Evolutionary conservation across 2,888 invertebrate species (phyloP).

Genomic region (Patella caerulea): DNA sequence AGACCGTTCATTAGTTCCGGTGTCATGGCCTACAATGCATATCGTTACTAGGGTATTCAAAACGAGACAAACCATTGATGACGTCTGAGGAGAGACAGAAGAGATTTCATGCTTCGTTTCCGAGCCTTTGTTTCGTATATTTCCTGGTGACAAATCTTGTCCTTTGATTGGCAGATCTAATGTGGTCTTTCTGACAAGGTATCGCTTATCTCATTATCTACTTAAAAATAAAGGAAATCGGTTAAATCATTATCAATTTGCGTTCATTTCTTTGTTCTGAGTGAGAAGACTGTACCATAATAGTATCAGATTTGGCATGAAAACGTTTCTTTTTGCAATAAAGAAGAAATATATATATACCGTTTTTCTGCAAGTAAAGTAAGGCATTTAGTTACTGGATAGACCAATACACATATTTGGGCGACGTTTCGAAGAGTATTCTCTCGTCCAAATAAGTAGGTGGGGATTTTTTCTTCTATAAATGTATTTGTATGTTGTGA

Average conservation of each 20-base stretch:
- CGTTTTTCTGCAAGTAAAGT: no score
- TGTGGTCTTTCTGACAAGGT: conserved; percentile 1
- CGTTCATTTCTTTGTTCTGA: not conserved
- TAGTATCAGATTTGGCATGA: no score
- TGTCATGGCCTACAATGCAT: not conserved
- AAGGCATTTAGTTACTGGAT: no score
- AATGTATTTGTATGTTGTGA: no score
- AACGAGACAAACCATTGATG: not conserved
- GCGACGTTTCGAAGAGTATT: no score
- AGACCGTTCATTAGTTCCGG: not conserved
- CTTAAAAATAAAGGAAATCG: not conserved
- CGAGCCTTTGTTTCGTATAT: not conserved
- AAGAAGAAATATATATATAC: no score
- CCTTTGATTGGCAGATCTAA: conserved; percentile 9
- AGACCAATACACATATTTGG: no score
- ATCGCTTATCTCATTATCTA: conserved; percentile 7
- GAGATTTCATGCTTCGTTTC: conserved; percentile 8
- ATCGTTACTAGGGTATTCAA: conserved; percentile 7
- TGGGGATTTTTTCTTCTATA: no score
- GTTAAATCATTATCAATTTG: conserved; percentile 2
- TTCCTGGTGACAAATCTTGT: conserved; percentile 2
- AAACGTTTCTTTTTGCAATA: no score
- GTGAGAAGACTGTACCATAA: no score
- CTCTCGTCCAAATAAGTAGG: no score
- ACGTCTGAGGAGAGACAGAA: conserved; percentile 1